These are phyloP conservation scores for Stenopsyche tienmushanensis DNA, from an alignment of 1,140 invertebrate genomes.

Conservation along the genomic window DNA sequence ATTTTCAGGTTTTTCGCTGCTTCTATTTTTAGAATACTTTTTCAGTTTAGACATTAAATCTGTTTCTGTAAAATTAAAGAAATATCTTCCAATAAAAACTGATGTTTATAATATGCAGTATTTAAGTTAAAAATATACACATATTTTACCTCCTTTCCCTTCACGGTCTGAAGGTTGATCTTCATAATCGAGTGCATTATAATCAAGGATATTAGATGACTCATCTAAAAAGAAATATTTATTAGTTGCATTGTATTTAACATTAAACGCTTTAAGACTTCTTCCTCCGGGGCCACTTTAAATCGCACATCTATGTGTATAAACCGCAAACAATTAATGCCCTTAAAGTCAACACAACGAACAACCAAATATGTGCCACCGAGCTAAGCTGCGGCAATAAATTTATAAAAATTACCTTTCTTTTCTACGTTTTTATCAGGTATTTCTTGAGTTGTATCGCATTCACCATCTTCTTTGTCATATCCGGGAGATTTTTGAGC, in stretches of 20 bases:
- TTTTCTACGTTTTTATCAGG: slow-evolving; percentile 5
- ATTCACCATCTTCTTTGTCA: slow-evolving; percentile 40
- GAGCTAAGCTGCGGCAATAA: too few species aligned
- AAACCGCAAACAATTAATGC: too few species aligned
- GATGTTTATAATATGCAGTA: neutral
- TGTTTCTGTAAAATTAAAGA: neutral
- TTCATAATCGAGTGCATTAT: slow-evolving; percentile 54
- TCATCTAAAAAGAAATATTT: slow-evolving; percentile 20
- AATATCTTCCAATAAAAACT: neutral
- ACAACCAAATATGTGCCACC: too few species aligned
- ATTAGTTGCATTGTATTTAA: too few species aligned
- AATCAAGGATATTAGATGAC: slow-evolving; percentile 44
- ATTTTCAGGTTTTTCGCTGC: neutral
- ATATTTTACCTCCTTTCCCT: slow-evolving; percentile 30
- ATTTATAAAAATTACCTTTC: slow-evolving; percentile 18
- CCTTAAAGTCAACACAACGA: too few species aligned
- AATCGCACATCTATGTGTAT: too few species aligned
- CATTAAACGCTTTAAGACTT: too few species aligned
- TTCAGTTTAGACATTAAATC: slow-evolving; percentile 7
- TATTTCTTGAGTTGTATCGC: slow-evolving; percentile 32
- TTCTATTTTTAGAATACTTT: slow-evolving; percentile 7
- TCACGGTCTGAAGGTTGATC: slow-evolving; percentile 42
- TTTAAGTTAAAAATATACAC: neutral
- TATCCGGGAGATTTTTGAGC: neutral
- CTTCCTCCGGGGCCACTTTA: too few species aligned